These are phyloP conservation scores for Hypotaenidia philippensis DNA, from an alignment of 2,797 vertebrate species.

Conservation along the genomic window DNA sequence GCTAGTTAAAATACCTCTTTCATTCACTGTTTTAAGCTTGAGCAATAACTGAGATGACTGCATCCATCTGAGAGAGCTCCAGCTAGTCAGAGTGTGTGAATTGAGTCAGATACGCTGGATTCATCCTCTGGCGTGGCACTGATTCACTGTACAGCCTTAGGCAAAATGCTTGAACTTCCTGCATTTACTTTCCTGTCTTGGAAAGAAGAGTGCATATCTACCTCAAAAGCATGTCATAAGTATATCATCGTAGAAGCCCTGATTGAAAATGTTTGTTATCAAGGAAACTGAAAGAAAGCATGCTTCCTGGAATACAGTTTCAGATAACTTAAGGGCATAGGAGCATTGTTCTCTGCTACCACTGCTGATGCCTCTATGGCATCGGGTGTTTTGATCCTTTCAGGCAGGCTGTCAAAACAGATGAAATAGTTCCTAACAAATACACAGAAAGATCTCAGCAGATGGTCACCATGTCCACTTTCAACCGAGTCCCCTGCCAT, in stretches of 20 bases:
- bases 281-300: constrained; percentile 16
- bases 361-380: fast-evolving
- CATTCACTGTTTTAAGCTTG: neutral
- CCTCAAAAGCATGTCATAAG: neutral
- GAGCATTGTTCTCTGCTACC: neutral
- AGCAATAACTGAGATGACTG: neutral
- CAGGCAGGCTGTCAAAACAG: constrained; percentile 17
- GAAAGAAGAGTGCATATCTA: neutral
- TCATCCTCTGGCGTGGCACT: neutral
- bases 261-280: neutral
- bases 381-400: neutral
- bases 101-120: neutral
- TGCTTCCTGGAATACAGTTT: neutral
- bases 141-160: neutral
- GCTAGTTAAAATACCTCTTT: neutral
- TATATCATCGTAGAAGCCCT: neutral
- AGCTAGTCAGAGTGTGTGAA: neutral
- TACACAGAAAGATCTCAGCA: neutral
- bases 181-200: neutral
- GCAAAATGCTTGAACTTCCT: neutral
- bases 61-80: neutral
- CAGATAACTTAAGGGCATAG: neutral
- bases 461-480: neutral
- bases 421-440: constrained; percentile 4
- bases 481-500: neutral